These are phyloP conservation scores for Bradypodion ventrale DNA, from an alignment of 2,797 vertebrate genomes.

Conservation along the genomic window DNA sequence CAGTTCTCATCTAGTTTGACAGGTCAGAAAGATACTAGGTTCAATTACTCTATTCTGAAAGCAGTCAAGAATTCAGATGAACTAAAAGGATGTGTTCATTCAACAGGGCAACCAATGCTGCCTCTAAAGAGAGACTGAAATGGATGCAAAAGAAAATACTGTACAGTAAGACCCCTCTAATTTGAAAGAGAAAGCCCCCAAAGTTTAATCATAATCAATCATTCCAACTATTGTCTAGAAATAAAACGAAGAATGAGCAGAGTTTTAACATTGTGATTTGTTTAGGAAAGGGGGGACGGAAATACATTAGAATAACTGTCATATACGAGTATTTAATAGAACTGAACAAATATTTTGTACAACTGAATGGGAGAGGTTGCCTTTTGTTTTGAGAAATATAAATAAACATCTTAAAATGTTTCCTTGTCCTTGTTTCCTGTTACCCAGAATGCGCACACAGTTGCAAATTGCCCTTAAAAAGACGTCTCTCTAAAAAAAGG, in stretches of 20 bases:
- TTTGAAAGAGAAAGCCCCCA: neutral
- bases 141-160: neutral
- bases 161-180: neutral
- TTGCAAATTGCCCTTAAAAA: slow-evolving; percentile 61
- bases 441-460: slow-evolving; percentile 47
- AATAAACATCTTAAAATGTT: slow-evolving; percentile 29
- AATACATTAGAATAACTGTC: neutral
- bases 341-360: neutral
- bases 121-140: neutral
- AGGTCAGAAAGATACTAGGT: neutral
- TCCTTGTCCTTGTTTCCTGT: slow-evolving; percentile 34
- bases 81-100: neutral
- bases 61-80: neutral
- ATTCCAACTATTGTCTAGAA: neutral
- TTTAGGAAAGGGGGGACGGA: neutral
- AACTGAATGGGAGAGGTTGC: neutral
- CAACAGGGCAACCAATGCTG: neutral
- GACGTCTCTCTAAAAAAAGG: slow-evolving; percentile 52
- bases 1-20: neutral
- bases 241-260: neutral
- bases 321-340: neutral
- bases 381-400: neutral
- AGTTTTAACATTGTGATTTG: neutral
- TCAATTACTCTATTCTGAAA: neutral
- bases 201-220: neutral